Conservation (phyloP, 1,140 invertebrate genomes). For the Drosophila yakuba region DNA sequence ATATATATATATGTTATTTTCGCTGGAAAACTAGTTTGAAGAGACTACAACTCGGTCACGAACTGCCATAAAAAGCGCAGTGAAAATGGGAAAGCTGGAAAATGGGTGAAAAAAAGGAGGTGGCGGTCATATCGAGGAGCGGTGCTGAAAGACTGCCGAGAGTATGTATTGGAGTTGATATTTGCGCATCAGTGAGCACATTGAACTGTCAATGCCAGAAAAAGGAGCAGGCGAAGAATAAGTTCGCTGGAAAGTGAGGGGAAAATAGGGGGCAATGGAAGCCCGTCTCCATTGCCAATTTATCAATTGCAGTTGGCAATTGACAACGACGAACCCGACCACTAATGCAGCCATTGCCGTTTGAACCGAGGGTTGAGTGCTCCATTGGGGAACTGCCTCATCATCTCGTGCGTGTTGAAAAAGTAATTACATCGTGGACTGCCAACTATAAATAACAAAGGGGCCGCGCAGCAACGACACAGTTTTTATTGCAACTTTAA, state of each 20-base stretch:
- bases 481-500: conserved; percentile 79
- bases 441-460: conserved; percentile 70
- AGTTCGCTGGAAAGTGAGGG: conserved; percentile 32
- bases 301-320: conserved; percentile 78
- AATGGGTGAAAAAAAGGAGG: not conserved
- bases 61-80: conserved; percentile 79
- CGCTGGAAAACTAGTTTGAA: conserved; percentile 57
- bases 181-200: conserved; percentile 82
- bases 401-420: conserved; percentile 76
- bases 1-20: conserved; percentile 10
- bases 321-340: conserved; percentile 45
- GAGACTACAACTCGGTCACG: conserved; percentile 78
- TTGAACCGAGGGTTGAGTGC: conserved; percentile 53
- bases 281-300: conserved; percentile 64
- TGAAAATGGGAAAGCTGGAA: conserved; percentile 41
- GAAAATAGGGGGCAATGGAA: conserved; percentile 7
- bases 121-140: not conserved
- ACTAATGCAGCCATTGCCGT: conserved; percentile 72
- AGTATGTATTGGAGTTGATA: conserved; percentile 79
- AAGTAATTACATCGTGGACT: conserved; percentile 79
- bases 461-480: conserved; percentile 34
- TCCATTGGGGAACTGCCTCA: conserved; percentile 12
- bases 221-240: conserved; percentile 17
- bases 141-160: conserved; percentile 14
- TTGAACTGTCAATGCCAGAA: conserved; percentile 79